A percentile compares a stretch with the other conserved stretches of the same genome.
Conservation (phyloP, 2,888 invertebrate genomes). For the Plemyria rubiginata region DNA sequence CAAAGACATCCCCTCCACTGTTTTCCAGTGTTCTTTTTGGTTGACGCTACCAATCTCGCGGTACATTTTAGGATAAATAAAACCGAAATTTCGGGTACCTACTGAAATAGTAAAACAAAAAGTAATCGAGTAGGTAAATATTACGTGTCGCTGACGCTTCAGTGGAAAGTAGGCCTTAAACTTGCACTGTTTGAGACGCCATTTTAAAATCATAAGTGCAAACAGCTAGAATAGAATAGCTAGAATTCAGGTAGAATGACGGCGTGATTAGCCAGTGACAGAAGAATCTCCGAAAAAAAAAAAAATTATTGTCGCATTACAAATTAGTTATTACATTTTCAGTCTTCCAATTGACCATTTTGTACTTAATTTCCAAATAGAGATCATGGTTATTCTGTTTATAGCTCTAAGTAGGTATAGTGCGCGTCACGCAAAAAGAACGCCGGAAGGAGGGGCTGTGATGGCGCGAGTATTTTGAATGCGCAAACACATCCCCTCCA, state of each 20-base stretch:
- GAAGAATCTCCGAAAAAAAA: constrained; percentile 39
- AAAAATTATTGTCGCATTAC: constrained; percentile 7
- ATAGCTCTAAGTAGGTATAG: neutral
- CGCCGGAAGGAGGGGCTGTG: too few species aligned
- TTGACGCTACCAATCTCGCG: too few species aligned
- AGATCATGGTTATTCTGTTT: constrained; percentile 14
- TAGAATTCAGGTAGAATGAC: constrained; percentile 9
- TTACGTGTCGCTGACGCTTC: neutral
- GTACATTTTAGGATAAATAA: too few species aligned
- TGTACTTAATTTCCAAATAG: constrained; percentile 13
- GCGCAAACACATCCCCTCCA: too few species aligned
- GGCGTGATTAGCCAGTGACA: constrained; percentile 31
- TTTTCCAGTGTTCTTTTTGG: too few species aligned
- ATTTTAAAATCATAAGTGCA: constrained; percentile 2
- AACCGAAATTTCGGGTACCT: too few species aligned
- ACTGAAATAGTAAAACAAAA: too few species aligned
- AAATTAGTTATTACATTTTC: constrained; percentile 3
- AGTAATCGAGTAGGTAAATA: neutral
- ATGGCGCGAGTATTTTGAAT: too few species aligned
- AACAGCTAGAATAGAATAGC: too few species aligned
- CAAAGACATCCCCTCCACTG: too few species aligned
- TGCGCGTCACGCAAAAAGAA: too few species aligned
- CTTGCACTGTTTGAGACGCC: neutral
- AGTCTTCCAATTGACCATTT: neutral
- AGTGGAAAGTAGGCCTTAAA: constrained; percentile 5